Conservation (phyloP, 2,113 vertebrate genomes). For the Micronycteris hirsuta region DNA sequence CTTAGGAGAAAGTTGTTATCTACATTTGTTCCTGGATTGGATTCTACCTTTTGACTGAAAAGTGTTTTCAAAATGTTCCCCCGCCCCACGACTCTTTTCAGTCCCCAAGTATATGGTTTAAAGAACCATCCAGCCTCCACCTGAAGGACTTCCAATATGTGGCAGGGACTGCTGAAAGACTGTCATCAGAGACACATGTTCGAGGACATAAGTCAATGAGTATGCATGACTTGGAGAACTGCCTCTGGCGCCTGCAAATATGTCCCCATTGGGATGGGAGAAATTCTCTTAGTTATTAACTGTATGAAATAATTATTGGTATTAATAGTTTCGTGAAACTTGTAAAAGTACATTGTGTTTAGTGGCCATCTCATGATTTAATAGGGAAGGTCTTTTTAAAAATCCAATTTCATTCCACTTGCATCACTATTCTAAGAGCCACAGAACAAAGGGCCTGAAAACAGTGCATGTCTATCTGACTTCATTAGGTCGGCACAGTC, state of each 20-base stretch:
- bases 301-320: neutral
- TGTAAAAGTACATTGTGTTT: neutral
- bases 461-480: neutral
- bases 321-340: neutral
- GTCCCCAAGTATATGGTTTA: neutral
- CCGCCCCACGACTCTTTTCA: neutral
- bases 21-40: neutral
- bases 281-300: neutral
- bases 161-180: neutral
- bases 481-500: neutral
- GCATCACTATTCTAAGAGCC: neutral
- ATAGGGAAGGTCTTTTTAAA: neutral
- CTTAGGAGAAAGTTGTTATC: neutral
- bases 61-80: neutral
- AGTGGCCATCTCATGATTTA: neutral
- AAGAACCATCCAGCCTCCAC: neutral
- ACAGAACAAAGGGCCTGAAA: neutral
- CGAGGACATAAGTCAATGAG: neutral
- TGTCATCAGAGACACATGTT: neutral
- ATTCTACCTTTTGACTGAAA: neutral
- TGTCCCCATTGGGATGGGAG: neutral
- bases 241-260: neutral
- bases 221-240: neutral
- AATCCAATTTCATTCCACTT: neutral
- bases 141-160: neutral